Percentiles rank a stretch among this genome's conserved stretches.
phyloP scores from a whole-genome alignment of 2,113 vertebrate species.

The Megaceryle torquata region DNA sequence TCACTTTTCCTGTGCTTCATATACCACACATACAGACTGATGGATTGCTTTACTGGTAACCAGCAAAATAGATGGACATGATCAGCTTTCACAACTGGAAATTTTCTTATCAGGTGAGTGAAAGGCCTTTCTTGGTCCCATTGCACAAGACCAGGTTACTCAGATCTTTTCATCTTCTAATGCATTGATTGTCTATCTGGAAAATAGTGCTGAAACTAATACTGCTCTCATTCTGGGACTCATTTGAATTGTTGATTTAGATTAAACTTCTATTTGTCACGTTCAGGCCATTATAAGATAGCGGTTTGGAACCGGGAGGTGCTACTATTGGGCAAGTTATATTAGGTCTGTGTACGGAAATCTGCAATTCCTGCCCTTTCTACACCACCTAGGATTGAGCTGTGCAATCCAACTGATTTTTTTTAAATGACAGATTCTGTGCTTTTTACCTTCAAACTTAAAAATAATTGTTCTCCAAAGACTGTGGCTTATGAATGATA shows the following conservation, averaged over 20 bases:
- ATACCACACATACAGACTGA: conserved; percentile 4
- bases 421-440: background rate
- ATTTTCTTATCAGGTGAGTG: background rate
- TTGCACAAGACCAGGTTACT: background rate
- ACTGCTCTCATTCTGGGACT: background rate
- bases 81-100: conserved; percentile 11
- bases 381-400: background rate
- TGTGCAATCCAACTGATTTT: background rate
- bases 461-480: background rate
- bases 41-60: conserved; percentile 32
- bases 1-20: conserved; percentile 25
- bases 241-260: background rate
- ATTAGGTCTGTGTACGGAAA: background rate
- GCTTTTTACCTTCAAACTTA: background rate
- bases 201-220: background rate
- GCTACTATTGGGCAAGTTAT: background rate
- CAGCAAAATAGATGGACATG: conserved; percentile 5
- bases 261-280: background rate
- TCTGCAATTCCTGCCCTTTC: background rate
- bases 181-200: background rate
- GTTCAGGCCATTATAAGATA: background rate
- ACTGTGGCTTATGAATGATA: background rate
- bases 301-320: background rate
- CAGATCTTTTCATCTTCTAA: background rate
- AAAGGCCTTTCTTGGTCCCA: background rate